phyloP scores from a whole-genome alignment of 2,888 invertebrate genomes.

The Steinernema carpocapsae region DNA sequence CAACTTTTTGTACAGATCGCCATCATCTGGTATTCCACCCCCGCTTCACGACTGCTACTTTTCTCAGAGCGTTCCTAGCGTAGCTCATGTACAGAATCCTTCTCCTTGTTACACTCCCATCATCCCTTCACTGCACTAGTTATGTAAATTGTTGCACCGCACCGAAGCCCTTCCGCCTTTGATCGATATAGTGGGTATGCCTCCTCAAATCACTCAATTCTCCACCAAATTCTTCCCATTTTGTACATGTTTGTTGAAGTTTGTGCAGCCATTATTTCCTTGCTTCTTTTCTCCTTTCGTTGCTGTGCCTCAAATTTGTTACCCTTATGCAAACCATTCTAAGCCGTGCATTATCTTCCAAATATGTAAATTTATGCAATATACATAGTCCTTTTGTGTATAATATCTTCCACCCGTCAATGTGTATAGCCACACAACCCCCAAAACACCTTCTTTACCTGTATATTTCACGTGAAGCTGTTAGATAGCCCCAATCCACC shows the following conservation, averaged over 20 bases:
- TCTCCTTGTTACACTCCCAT: slow-evolving; percentile 39
- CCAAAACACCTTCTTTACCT: not conserved
- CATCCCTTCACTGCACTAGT: slow-evolving; percentile 22
- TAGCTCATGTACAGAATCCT: slow-evolving; percentile 32
- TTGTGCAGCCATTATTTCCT: not conserved
- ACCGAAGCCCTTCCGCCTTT: slow-evolving; percentile 36
- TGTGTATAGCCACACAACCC: slow-evolving; percentile 12
- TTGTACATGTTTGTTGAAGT: slow-evolving; percentile 41
- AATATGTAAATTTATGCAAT: slow-evolving; percentile 29
- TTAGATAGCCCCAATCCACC: slow-evolving; percentile 21
- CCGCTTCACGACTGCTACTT: slow-evolving; percentile 28
- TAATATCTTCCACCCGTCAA: not conserved
- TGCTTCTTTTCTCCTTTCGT: not conserved
- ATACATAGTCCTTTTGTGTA: slow-evolving; percentile 32
- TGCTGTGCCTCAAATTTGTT: slow-evolving; percentile 8
- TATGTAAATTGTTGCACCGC: slow-evolving; percentile 28
- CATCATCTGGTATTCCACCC: not conserved
- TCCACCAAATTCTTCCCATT: slow-evolving; percentile 14
- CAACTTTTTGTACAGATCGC: slow-evolving; percentile 21
- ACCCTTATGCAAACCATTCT: not conserved
- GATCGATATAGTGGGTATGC: slow-evolving; percentile 32
- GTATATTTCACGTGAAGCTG: slow-evolving; percentile 24
- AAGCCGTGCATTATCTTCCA: slow-evolving; percentile 31
- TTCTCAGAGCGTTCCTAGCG: not conserved
- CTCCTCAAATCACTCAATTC: slow-evolving; percentile 22